These are phyloP conservation scores for Brassicogethes aeneus DNA, from an alignment of 2,888 invertebrate genomes.

Conservation along the genomic window DNA sequence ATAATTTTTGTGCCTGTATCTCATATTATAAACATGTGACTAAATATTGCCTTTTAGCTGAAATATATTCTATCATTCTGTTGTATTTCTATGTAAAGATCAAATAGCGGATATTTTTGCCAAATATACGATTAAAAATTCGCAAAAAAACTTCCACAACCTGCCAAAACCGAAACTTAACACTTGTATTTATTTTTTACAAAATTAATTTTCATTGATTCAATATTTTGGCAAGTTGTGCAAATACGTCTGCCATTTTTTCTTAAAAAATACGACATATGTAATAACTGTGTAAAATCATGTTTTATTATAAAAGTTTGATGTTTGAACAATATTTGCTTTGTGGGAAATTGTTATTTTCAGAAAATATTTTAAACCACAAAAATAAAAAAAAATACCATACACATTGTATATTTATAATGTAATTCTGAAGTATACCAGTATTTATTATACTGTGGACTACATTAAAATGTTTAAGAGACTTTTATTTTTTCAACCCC, in stretches of 20 bases:
- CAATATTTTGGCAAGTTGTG: neutral
- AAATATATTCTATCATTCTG: conserved; percentile 38
- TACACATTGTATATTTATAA: conserved; percentile 49
- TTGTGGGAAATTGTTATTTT: conserved; percentile 49
- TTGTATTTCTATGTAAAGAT: conserved; percentile 36
- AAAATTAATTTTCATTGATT: too few relatives aligned
- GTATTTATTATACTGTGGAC: conserved; percentile 48
- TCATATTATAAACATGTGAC: conserved; percentile 40
- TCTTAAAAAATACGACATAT: conserved; percentile 34
- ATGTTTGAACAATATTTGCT: conserved; percentile 43
- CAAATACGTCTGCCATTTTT: conserved; percentile 13
- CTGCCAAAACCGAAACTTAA: too few relatives aligned
- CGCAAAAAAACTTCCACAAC: neutral
- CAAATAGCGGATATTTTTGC: conserved; percentile 24
- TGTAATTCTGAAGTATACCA: conserved; percentile 48
- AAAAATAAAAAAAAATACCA: conserved; percentile 42
- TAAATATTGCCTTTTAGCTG: conserved; percentile 44
- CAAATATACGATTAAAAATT: neutral
- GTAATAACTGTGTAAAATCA: conserved; percentile 40
- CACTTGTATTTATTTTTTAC: too few relatives aligned
- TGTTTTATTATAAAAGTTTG: conserved; percentile 40
- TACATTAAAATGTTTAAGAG: conserved; percentile 36
- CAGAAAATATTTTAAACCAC: conserved; percentile 46
- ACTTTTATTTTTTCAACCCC: conserved; percentile 23
- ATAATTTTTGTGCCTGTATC: conserved; percentile 24